Evolutionary conservation across 2,797 vertebrate genomes (phyloP), one percentile per base, ranked within the genome.

Genomic region (Sebastes wilsoni): DNA sequence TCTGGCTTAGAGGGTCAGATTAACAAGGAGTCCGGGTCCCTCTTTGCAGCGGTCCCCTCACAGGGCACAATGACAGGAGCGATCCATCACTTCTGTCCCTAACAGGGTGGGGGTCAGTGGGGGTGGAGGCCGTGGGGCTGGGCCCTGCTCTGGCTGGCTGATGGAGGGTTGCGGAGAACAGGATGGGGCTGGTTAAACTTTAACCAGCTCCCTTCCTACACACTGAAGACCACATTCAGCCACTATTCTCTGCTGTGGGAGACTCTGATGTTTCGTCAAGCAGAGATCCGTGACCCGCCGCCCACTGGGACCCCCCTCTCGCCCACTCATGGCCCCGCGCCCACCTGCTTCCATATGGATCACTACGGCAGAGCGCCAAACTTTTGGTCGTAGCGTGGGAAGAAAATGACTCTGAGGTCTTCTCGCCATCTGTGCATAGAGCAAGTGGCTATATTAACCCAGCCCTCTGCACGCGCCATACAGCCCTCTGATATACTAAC

Each of bases 121-220:
- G 90, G 89, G 90, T 87, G 88, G 91, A 77, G 84, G 91, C 85
- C 32, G 61, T 32, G 27, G 80, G 71, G 72, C 90, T 60, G 75
- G 79, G 77, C 58, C 76, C 36, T 28, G 72, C 84, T 85, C 87
- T 87, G 75, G 74, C 90, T 82, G 82, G 84, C 85, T 92, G 88
- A 93, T 83, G 84, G 84, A 89, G 87, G 75, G 75, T 62, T 86
- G 82, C 23, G 23, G 81, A 81, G 89, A 94, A 88, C 90, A 92
- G 93, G 94, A 93, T 91, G 92, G 93, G 90, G 91, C 96, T 98
- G 95, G 98, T 99, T 99, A 99, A 99, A 99, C 93, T 97, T 99
- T 98, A 98, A 99, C 98, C 96, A 96, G 95, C 90, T 92, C 92
- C 87, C 95, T 93, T 95, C 95, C 95, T 94, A 95, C 93, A 93